phyloP scores from a whole-genome alignment of 2,113 vertebrate species.

The Phoenicopterus ruber region DNA sequence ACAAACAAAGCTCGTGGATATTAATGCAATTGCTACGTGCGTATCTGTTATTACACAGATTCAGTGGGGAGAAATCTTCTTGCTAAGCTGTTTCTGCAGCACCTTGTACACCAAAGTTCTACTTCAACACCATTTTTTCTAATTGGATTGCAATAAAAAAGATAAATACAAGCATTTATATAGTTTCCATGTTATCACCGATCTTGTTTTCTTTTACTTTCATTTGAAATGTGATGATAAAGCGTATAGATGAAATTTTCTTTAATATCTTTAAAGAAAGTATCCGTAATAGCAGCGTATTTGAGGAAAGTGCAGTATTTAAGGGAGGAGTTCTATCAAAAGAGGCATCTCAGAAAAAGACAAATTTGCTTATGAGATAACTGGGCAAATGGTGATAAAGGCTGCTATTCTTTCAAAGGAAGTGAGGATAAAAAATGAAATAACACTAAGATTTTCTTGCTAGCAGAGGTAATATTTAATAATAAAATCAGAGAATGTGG shows the following conservation, averaged over 20 bases:
- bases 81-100: neutral
- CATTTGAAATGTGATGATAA: neutral
- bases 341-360: neutral
- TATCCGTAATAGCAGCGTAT: neutral
- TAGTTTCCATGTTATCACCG: neutral
- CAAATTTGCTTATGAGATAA: neutral
- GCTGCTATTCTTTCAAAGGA: neutral
- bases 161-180: neutral
- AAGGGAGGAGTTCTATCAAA: neutral
- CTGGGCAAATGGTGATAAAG: neutral
- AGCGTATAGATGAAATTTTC: neutral
- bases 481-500: neutral
- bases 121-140: neutral
- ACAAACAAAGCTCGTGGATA: neutral
- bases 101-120: neutral
- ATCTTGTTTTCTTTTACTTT: neutral
- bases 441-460: neutral
- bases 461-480: neutral
- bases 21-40: neutral
- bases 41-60: neutral
- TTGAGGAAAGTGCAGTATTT: neutral
- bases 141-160: neutral
- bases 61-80: neutral
- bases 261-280: neutral
- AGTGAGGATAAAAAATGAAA: neutral